phyloP scores from a whole-genome alignment of 2,888 invertebrate genomes.

The Cheilosia vernalis region DNA sequence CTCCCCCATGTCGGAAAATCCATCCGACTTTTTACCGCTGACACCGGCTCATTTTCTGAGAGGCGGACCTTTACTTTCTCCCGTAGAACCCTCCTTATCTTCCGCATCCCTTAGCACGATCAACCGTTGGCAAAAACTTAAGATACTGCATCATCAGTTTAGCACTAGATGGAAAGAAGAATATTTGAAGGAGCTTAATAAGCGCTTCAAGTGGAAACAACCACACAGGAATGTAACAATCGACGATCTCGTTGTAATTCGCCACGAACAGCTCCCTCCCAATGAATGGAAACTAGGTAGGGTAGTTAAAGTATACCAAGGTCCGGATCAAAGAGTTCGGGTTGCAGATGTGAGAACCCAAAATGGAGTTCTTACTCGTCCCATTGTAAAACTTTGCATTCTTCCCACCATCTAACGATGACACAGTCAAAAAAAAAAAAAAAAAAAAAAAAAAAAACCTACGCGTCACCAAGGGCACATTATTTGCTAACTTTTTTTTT shows the following conservation, averaged over 20 bases:
- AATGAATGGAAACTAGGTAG: background rate
- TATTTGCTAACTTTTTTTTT: too few species aligned
- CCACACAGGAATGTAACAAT: background rate
- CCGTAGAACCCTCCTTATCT: background rate
- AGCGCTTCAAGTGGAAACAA: slow-evolving; percentile 1
- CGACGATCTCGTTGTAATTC: background rate
- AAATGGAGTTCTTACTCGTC: background rate
- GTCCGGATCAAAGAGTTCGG: background rate
- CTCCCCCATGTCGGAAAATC: slow-evolving; percentile 6
- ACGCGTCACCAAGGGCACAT: too few species aligned
- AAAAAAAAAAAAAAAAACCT: too few species aligned
- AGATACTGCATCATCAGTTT: background rate
- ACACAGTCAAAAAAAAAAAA: too few species aligned
- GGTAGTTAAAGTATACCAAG: background rate
- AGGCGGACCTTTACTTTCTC: background rate
- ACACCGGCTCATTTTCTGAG: slow-evolving; percentile 2
- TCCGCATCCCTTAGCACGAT: background rate
- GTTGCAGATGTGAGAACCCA: background rate
- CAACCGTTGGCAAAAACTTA: background rate
- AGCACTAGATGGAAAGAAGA: background rate
- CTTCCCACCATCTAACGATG: too few species aligned
- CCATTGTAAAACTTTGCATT: too few species aligned
- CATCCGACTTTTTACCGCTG: background rate
- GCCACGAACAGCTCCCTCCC: background rate
- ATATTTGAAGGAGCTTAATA: background rate